Conservation (phyloP, 2,888 invertebrate species). For the Tridacna crocea region DNA sequence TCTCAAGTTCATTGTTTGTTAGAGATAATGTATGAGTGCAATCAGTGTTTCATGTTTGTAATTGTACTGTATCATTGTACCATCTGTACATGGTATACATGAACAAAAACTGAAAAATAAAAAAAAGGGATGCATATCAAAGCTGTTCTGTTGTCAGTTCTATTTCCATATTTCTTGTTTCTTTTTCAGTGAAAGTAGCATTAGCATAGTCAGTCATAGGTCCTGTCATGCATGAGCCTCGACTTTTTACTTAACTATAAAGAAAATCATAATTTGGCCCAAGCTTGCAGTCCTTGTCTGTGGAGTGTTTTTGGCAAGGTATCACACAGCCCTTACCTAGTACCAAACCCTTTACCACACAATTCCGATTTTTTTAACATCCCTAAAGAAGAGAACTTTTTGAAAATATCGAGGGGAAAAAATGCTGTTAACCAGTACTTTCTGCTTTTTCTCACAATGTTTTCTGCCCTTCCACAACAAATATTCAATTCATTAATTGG, state of each 20-base stretch:
- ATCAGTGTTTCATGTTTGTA: constrained; percentile 39
- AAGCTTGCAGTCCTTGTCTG: no score
- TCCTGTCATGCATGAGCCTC: no score
- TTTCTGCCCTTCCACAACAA: neutral
- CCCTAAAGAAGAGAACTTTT: neutral
- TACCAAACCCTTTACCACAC: neutral
- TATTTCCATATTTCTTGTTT: neutral
- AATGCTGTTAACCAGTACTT: neutral
- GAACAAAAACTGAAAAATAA: constrained; percentile 38
- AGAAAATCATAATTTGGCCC: no score
- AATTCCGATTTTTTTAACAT: no score
- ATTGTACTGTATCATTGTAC: constrained; percentile 39
- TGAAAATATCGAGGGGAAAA: neutral
- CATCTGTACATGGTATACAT: constrained; percentile 36
- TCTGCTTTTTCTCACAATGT: neutral
- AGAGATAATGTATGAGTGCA: constrained; percentile 18
- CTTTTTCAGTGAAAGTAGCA: neutral
- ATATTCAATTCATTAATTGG: no score
- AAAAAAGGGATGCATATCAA: constrained; percentile 33
- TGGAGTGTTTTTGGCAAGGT: no score
- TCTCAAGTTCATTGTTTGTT: neutral
- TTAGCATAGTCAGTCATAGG: no score
- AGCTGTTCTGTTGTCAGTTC: neutral
- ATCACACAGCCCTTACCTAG: no score
- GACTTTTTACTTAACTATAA: no score